Conservation (phyloP, 2,113 vertebrate species). For the Nycticryphes semicollaris region DNA sequence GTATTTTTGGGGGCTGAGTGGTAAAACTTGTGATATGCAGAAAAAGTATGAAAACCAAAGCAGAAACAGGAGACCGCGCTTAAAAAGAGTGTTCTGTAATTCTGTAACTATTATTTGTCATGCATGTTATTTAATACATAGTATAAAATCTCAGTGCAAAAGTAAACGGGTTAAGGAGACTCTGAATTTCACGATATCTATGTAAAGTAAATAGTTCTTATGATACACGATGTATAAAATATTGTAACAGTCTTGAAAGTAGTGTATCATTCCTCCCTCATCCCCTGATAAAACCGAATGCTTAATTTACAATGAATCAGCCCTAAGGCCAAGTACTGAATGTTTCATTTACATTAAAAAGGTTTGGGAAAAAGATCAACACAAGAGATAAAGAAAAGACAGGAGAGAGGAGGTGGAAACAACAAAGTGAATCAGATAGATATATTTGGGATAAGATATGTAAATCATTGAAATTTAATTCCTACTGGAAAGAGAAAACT, state of each 20-base stretch:
- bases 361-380: neutral
- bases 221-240: neutral
- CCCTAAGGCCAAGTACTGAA: constrained; percentile 12
- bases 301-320: constrained; percentile 7
- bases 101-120: neutral
- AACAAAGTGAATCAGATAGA: neutral
- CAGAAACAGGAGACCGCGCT: neutral
- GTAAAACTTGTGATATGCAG: neutral
- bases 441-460: neutral
- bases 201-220: neutral
- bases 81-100: neutral
- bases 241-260: neutral
- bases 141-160: neutral
- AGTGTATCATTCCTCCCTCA: neutral
- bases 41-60: neutral
- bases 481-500: neutral
- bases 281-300: neutral
- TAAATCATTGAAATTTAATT: neutral
- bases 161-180: neutral
- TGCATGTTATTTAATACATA: neutral
- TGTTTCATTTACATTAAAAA: constrained; percentile 30
- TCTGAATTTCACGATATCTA: neutral
- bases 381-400: neutral
- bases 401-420: neutral
- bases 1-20: fast-evolving